phyloP scores from a whole-genome alignment of 2,797 vertebrate species.

The Eulemur coronatus region DNA sequence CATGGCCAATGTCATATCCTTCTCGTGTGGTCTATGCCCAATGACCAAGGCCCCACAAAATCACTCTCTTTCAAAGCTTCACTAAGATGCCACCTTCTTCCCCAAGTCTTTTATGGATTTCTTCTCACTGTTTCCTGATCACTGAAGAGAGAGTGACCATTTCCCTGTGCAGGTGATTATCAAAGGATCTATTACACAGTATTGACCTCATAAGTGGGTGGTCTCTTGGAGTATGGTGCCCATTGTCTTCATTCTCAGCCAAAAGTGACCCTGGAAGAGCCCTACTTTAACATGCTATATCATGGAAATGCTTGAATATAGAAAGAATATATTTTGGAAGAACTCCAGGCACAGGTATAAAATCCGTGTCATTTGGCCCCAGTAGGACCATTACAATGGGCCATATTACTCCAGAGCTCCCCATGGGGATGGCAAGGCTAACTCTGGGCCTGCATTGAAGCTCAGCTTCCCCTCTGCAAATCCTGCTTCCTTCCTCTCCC shows the following conservation, averaged over 20 bases:
- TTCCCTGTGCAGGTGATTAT: neutral
- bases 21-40: neutral
- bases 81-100: neutral
- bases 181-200: neutral
- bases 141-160: neutral
- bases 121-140: neutral
- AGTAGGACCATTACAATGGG: neutral
- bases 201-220: neutral
- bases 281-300: neutral
- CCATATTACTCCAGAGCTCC: neutral
- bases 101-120: neutral
- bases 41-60: neutral
- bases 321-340: neutral
- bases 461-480: neutral
- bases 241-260: neutral
- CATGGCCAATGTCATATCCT: neutral
- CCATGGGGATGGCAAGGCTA: neutral
- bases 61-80: neutral
- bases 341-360: neutral
- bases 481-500: neutral
- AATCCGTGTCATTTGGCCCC: neutral
- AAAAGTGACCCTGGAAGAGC: neutral
- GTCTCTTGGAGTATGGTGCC: neutral
- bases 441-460: no score
- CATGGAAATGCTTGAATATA: neutral